Conservation (phyloP, 2,797 vertebrate species). For the Poeciliopsis presidionis region DNA sequence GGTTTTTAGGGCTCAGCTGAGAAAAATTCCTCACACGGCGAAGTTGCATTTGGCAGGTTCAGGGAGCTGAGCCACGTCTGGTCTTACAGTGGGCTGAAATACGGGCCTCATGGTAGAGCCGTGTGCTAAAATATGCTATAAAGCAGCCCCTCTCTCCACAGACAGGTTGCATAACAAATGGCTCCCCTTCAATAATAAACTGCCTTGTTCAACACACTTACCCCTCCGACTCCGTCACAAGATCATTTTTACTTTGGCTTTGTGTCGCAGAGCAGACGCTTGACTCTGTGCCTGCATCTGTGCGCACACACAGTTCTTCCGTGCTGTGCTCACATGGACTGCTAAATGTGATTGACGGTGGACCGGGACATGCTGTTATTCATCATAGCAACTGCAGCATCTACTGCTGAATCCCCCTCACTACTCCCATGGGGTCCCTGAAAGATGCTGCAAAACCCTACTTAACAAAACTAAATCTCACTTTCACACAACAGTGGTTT, state of each 20-base stretch:
- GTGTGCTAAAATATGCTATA: slow-evolving; percentile 16
- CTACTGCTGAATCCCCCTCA: slow-evolving; percentile 20
- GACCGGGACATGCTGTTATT: slow-evolving; percentile 43
- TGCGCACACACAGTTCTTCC: not conserved
- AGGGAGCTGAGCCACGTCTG: slow-evolving; percentile 20
- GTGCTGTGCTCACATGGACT: slow-evolving; percentile 17
- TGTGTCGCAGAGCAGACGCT: slow-evolving; percentile 39
- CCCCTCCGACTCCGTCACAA: slow-evolving; percentile 44
- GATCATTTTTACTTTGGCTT: slow-evolving; percentile 57
- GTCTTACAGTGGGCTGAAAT: slow-evolving; percentile 30
- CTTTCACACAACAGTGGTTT: slow-evolving; percentile 16
- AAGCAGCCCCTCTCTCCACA: slow-evolving; percentile 7
- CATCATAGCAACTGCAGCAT: slow-evolving; percentile 35
- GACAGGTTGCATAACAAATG: slow-evolving; percentile 52
- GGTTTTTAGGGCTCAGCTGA: slow-evolving; percentile 57
- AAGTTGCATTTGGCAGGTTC: slow-evolving; percentile 48
- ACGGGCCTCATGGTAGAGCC: slow-evolving; percentile 9
- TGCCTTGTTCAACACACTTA: slow-evolving; percentile 38
- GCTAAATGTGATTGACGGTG: slow-evolving; percentile 29
- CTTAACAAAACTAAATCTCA: slow-evolving; percentile 38
- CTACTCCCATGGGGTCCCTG: slow-evolving; percentile 25
- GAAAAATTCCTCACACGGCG: slow-evolving; percentile 50
- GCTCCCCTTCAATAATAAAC: slow-evolving; percentile 39
- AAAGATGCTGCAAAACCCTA: slow-evolving; percentile 44
- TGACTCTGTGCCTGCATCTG: slow-evolving; percentile 30